These are phyloP conservation scores for Melospiza georgiana DNA, from an alignment of 2,113 vertebrate species.

Conservation along the genomic window DNA sequence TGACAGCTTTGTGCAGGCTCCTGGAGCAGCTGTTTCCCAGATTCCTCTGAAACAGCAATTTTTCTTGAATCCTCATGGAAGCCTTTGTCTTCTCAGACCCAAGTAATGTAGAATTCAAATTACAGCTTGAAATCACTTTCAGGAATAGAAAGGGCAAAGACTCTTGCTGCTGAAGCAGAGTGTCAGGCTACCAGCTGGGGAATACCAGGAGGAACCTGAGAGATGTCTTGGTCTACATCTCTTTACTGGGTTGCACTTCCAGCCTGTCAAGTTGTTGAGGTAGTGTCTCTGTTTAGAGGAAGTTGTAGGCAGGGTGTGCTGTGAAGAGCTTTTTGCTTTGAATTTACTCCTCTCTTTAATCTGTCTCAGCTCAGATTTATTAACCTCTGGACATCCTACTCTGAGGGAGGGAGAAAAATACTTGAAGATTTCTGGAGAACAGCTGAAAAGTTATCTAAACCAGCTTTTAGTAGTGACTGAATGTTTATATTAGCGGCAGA, in stretches of 20 bases:
- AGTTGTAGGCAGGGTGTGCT: not conserved
- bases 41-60: not conserved
- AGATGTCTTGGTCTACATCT: not conserved
- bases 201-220: not conserved
- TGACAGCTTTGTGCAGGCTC: not conserved
- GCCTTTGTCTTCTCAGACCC: not conserved
- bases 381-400: not conserved
- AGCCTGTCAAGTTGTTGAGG: not conserved
- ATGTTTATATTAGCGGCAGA: not conserved
- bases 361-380: slow-evolving; percentile 26
- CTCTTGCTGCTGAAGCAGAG: not conserved
- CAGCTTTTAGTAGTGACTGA: not conserved
- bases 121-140: not conserved
- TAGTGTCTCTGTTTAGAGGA: not conserved
- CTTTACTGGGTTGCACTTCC: not conserved
- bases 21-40: not conserved
- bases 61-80: not conserved
- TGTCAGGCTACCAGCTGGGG: not conserved
- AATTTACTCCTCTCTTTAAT: slow-evolving; percentile 10
- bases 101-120: not conserved
- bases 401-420: not conserved
- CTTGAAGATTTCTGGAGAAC: not conserved
- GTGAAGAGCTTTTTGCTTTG: not conserved
- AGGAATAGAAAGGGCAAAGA: not conserved
- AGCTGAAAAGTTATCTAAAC: slow-evolving; percentile 4